Evolutionary conservation across 2,888 invertebrate genomes (phyloP), one percentile per base, ranked within the genome.

Genomic region (Polymixis lichenea): DNA sequence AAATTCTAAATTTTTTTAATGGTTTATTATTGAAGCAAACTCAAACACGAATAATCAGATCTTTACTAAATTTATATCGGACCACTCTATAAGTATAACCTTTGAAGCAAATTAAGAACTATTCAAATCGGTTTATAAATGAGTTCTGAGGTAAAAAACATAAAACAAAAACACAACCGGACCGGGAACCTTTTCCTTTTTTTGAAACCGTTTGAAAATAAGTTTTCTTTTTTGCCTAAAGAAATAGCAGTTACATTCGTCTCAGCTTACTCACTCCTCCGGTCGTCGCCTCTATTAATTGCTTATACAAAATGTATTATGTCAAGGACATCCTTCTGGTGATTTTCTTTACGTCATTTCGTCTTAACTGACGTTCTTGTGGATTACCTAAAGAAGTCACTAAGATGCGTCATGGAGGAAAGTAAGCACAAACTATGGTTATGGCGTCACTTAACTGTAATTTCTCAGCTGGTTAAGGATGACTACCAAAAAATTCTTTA

Each of bases 331-430:
- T 28, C n/a, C 55, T 49, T 5, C n/a, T 46, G 56, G 56, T 56
- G 25, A 67, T 56, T 17, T 38, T 22, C 7, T 56, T 56, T 65
- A 74, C 81, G 85, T 81, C 74, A 81, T 32, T 17, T 1, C 51
- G 22, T 32, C 17, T 62, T 25, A 11, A 32, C 19, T 80, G 81
- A 84, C 68, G 65, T 72, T 38, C 8, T 15, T n/a, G 17, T 51
- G 75, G 77, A 62, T 77, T 46, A 28, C n/a, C 8, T 67, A n/a
- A 6, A 25, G 22, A 15, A 28, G 49, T 61, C 15, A 9, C n/a
- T 32, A 22, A 15, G 25, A 28, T 61, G 68, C 85, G 83, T 82
- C 68, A 82, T 69, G 56, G 61, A 82, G 86, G 82, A 82, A 86
- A 77, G 56, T 61, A 6, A 61, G 17, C 25, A 3, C 15, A 1